Evolutionary conservation across 2,888 invertebrate species (phyloP), one percentile per base, ranked within the genome.

Genomic region (Drosophila kanekoi): DNA sequence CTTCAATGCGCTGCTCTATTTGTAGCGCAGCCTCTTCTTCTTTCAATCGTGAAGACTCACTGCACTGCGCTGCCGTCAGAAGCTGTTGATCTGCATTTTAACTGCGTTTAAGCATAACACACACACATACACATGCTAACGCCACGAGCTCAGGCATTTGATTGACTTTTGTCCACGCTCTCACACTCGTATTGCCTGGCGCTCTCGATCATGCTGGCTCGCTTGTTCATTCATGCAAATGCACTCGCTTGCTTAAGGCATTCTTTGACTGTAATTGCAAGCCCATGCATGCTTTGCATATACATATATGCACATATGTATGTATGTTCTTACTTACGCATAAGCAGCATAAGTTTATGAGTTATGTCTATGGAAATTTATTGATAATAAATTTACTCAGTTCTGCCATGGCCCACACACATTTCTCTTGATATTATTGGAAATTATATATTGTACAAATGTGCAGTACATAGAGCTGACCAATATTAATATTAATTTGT

Each of bases 401-500:
- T 28, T 8, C 28, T 28, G 28, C 8, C 28, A 28, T 28, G 28
- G 28, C 28, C 2, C 28, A 28, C 23, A 23, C 23, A 28, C 2
- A 28, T 28, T 28, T 28, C 28, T 28, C 2, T 28, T 28, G 8
- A 8, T 28, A 28, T 28, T 28, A 28, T 28, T 28, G 28, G 8
- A 28, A 28, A 28, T 28, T 8, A 28, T 28, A 28, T 28, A 8
- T 28, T 28, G 28, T 32, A 49, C 4, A 38, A 20, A 20, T 45
- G 13, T 32, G 4, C 8, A 57, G 33, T 20, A 16, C 43, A 38
- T 8, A 44, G 14, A 60, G 4, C 16, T 47, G 35, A 23, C 47
- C 64, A 64, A 48, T 43, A 65, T 48, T 41, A 45, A 47, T 58
- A 45, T 49, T 45, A 51, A 45, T 59, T 52, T 64, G 20, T 16